A percentile compares a stretch with the other conserved stretches of the same genome.
phyloP scores from a whole-genome alignment of 2,797 vertebrate genomes.

The Erethizon dorsatum region DNA sequence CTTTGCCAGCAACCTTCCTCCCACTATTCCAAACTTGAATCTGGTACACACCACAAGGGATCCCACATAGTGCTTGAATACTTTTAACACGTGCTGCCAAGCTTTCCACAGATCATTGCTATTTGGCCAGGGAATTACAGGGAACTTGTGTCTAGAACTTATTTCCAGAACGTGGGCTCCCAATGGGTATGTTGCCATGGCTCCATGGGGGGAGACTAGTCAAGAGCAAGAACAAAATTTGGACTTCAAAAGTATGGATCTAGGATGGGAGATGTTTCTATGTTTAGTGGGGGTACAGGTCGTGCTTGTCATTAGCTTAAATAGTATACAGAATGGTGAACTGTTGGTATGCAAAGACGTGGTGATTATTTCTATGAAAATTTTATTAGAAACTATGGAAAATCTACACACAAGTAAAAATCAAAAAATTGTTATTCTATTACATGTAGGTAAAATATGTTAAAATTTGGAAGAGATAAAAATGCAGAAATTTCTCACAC shows the following conservation, averaged over 20 bases:
- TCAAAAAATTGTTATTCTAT: constrained; percentile 27
- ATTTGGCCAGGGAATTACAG: background rate
- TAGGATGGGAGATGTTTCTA: background rate
- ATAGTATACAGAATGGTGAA: background rate
- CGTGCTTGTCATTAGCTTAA: constrained; percentile 19
- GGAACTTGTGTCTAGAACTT: background rate
- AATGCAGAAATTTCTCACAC: constrained; percentile 42
- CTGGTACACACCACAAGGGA: background rate
- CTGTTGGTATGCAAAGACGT: background rate
- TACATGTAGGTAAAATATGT: constrained; percentile 27
- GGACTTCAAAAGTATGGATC: background rate
- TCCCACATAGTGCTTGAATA: background rate
- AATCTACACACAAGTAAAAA: background rate
- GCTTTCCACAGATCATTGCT: background rate
- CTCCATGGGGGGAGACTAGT: background rate
- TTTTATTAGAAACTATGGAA: background rate
- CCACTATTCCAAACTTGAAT: background rate
- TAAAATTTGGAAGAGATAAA: constrained; percentile 47
- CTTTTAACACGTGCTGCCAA: background rate
- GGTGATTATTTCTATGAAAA: constrained; percentile 67
- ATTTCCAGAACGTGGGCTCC: background rate
- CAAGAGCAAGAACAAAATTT: background rate
- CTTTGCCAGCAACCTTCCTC: background rate
- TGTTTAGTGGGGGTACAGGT: background rate
- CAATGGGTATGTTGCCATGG: background rate